Conservation (phyloP, 2,888 invertebrate genomes). For the Spisula solida region DNA sequence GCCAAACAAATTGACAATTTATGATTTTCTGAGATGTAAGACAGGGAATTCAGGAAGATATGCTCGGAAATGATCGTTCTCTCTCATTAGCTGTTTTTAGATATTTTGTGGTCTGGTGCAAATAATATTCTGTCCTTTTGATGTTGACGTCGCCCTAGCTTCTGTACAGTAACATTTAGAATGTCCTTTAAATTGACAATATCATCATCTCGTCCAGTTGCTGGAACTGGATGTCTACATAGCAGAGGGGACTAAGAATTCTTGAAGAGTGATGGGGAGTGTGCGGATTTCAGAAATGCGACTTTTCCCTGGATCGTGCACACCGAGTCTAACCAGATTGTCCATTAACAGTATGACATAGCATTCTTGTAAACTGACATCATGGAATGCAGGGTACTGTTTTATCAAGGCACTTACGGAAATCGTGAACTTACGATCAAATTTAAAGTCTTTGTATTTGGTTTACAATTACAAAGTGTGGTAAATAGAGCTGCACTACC, state of each 20-base stretch:
- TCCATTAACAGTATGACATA: no score
- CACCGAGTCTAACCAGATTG: no score
- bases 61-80: not conserved
- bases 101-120: constrained; percentile 67
- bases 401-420: no score
- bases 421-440: no score
- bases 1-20: constrained; percentile 51
- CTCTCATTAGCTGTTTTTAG: constrained; percentile 27
- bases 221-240: constrained; percentile 52
- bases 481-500: no score
- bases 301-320: no score
- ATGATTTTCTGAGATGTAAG: constrained; percentile 61
- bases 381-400: no score
- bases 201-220: constrained; percentile 60
- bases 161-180: constrained; percentile 55
- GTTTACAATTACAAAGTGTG: no score
- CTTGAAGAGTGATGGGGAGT: not conserved
- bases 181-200: constrained; percentile 49
- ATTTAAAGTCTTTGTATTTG: no score
- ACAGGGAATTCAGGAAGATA: constrained; percentile 64
- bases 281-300: no score
- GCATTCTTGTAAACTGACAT: no score
- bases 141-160: not conserved
- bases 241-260: not conserved
- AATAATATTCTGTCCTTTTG: constrained; percentile 54